Evolutionary conservation across 2,113 vertebrate genomes (phyloP), one percentile per base, ranked within the genome.

Genomic region (Brachyhypopomus occidentalis): DNA sequence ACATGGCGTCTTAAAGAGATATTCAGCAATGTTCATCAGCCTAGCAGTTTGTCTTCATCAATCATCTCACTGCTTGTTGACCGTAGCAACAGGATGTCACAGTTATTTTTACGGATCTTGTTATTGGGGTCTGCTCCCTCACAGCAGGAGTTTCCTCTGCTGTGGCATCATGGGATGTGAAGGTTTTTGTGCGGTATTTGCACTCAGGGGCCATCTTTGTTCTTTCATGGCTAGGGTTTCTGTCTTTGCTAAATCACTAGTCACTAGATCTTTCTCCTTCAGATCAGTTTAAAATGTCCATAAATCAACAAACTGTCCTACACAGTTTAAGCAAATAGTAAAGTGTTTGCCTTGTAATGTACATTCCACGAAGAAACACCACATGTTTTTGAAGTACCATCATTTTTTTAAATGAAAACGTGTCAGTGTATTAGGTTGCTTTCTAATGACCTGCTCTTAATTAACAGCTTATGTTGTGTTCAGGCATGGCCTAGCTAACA

Each of bases 81-180:
- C 90, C 72, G 78, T 67, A 88, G 85, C 76, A 91, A 88, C 84
- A 75, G 77, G 84, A 75, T 88, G 88, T 89, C 83, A 86, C 84
- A 88, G 84, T 89, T 93, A 91, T 93, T 91, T 92, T 92, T 87
- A 91, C 82, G 86, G 88, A 80, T 86, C 27, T n/a, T 87, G 89
- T 87, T 90, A 87, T 90, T 88, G 77, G 87, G 84, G 86, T 88
- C 82, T 86, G 81, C 86, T 82, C 83, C 84, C 82, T 89, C 89
- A 88, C 80, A 77, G 85, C 12, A 84, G 83, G 89, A 84, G 80
- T 83, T 84, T 34, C 9, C 83, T 86, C 83, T 76, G 82, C 88
- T 12, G 6, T 87, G 74, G 88, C 3, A 0, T 82, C 86, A 81
- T 75, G 76, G 87, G 67, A 86, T 48, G 78, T 86, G 73, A 76